Base-by-base conservation (phyloP, 2,888 invertebrate genomes). In the Tricholauxania praeusta region DNA sequence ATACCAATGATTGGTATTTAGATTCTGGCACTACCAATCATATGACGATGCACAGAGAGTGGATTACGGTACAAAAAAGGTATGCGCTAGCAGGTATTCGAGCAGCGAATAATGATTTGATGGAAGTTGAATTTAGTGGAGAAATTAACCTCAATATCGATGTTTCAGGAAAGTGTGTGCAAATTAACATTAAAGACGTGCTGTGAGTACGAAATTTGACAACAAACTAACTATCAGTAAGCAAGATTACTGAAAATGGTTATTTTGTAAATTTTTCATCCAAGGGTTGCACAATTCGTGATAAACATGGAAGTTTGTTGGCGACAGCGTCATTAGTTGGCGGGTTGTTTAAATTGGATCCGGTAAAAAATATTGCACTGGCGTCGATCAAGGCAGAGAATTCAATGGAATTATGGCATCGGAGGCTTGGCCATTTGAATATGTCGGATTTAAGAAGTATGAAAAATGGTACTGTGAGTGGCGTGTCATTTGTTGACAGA, bases 21-120 rank as follows among this genome's bases (percentile, higher is more conserved):
- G 77, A 77, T 60, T 73, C 72, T 12, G 77, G 73, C 47, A 75
- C 78, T n/a, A 77, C 74, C 22, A 59, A 73, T n/a, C 77, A 78
- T 57, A 75, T 78, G 74, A 79, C 79, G 0, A 74, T 74, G 73
- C 66, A 72, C 72, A 77, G 77, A 62, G 68, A 66, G 71, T 73
- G 55, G 39, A 70, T 75, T 51, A 72, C 19, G 64, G 52, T 59
- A 52, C 49, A 72, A 70, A 66, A 74, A 48, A 19, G 19, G 65
- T 71, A 28, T 68, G 71, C 49, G 48, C 64, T 53, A n/a, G 57
- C 49, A 19, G 47, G 52, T 67, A 62, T 71, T 57, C 47, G 72
- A 66, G 72, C 76, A 32, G 78, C 75, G 53, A 73, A 77, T 55
- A 69, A 74, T 64, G 22, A 73, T 28, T 57, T 66, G 48, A 69